These are phyloP conservation scores for Hypotaenidia philippensis DNA, from an alignment of 2,797 vertebrate species.

Conservation along the genomic window DNA sequence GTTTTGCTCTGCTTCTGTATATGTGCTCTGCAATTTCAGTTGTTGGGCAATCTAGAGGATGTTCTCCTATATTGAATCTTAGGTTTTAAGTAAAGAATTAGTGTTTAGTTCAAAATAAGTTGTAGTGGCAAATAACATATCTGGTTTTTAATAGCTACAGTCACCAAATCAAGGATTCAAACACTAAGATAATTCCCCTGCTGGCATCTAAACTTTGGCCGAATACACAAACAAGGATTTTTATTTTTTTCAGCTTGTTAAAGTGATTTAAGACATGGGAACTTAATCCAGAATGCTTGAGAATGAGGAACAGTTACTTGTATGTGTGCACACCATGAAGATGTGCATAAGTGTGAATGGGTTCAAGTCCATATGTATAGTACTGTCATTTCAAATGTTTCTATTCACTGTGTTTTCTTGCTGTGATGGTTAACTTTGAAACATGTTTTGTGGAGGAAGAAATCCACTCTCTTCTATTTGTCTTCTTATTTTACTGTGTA, in stretches of 20 bases:
- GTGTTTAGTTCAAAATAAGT: neutral
- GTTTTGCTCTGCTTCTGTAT: neutral
- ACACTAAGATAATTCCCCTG: neutral
- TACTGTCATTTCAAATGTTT: neutral
- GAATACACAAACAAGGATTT: neutral
- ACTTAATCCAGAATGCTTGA: neutral
- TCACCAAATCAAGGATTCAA: neutral
- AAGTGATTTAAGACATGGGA: constrained; percentile 19
- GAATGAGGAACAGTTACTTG: neutral
- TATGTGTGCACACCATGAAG: neutral
- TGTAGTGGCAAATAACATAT: neutral
- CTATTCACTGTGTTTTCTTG: neutral
- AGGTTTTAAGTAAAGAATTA: neutral
- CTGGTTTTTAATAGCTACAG: neutral
- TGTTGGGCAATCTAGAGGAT: neutral
- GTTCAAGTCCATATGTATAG: neutral
- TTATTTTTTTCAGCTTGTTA: neutral
- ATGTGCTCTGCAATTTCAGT: neutral
- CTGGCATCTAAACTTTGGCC: neutral
- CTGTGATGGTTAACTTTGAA: constrained; percentile 3
- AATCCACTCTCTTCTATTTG: neutral
- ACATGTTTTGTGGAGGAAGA: neutral
- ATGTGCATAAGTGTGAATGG: accelerated
- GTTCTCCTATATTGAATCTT: neutral
- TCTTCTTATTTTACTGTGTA: neutral